Evolutionary conservation across 2,888 invertebrate genomes (phyloP), one percentile per base, ranked within the genome.

Genomic region (Alcis repandata): DNA sequence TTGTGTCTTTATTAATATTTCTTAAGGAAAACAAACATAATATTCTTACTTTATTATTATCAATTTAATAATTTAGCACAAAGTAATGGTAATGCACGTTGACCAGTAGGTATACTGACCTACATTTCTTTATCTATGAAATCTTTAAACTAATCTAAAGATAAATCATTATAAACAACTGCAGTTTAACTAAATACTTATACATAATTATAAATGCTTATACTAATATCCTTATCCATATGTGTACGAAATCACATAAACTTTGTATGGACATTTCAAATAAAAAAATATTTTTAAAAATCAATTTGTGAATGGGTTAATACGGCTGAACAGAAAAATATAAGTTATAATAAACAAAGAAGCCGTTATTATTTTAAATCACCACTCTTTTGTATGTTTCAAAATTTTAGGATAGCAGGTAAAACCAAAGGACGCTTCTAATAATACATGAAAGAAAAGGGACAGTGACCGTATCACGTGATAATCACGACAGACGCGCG

Each of bases 401-500:
- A n/a, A n/a, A n/a, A n/a, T n/a, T n/a, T n/a, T n/a, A 27, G 27
- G 3, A 27, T 27, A 27, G 27, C 27, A 27, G 27, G 27, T 27
- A 27, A 27, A 27, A 27, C 27, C n/a, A n/a, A n/a, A 6, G 27
- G 27, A 6, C 27, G 27, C 6, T 43, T 56, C 15, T 20, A 41
- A 19, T 60, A 58, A 63, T 54, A 67, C 62, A 20, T 36, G 36
- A 17, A 51, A 36, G 11, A 51, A 49, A 58, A 52, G 58, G 68
- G 63, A 53, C 69, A 59, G 41, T 63, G 74, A 71, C 74, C 72
- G 60, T 11, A 19, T 9, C 36, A 51, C 36, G 51, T 36, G 51
- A 19, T 13, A 38, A 66, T 57, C 74, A 72, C 71, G 74, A 64
- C 9, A 22, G 17, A 57, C 46, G n/a, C 63, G 75, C 81, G 75